phyloP scores from a whole-genome alignment of 2,888 invertebrate species.

The Anthrax anthrax region DNA sequence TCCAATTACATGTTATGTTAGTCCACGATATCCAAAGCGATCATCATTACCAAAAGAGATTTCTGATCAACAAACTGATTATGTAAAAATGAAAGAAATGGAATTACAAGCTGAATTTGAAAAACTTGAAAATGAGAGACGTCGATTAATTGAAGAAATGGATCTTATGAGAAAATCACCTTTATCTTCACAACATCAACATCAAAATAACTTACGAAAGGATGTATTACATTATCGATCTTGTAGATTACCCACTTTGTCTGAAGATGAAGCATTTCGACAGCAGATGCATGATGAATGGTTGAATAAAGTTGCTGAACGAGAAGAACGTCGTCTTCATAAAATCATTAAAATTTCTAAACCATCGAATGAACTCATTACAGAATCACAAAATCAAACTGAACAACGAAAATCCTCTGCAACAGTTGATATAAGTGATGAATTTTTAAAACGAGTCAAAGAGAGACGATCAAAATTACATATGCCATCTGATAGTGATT shows the following conservation, averaged over 20 bases:
- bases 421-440: conserved; percentile 44
- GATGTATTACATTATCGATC: conserved; percentile 14
- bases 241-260: conserved; percentile 37
- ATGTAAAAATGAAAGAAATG: conserved; percentile 51
- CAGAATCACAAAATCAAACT: conserved; percentile 14
- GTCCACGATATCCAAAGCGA: conserved; percentile 21
- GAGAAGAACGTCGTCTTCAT: conserved; percentile 61
- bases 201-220: conserved; percentile 1
- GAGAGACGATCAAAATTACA: conserved; percentile 55
- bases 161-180: conserved; percentile 16
- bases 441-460: conserved; percentile 63
- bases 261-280: conserved; percentile 58
- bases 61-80: conserved; percentile 40
- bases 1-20: conserved; percentile 28
- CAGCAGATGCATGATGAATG: conserved; percentile 77
- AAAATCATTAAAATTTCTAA: conserved; percentile 68
- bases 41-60: conserved; percentile 51
- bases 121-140: conserved; percentile 44
- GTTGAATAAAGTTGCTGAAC: conserved; percentile 59
- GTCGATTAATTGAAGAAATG: conserved; percentile 28
- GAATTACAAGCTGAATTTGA: conserved; percentile 48
- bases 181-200: neutral
- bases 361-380: conserved; percentile 22
- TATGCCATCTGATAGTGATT: conserved; percentile 49
- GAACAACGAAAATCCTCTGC: conserved; percentile 13